phyloP scores from a whole-genome alignment of 1,140 invertebrate genomes.

The Sinella curviseta region DNA sequence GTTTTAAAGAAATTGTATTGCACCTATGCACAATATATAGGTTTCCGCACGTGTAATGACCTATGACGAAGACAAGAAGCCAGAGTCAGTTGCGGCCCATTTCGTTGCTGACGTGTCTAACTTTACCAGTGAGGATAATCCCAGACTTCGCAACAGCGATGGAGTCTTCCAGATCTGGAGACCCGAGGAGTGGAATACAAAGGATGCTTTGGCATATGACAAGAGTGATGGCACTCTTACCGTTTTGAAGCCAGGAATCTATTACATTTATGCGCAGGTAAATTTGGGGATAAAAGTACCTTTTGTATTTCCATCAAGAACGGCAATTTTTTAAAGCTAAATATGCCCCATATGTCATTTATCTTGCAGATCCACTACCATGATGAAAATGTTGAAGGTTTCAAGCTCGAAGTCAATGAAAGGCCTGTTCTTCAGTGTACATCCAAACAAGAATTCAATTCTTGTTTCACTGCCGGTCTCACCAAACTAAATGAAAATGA shows the following conservation, averaged over 20 bases:
- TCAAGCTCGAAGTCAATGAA: background rate
- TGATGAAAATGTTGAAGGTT: conserved; percentile 17
- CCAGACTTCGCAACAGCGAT: conserved; percentile 8
- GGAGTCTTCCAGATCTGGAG: conserved; percentile 25
- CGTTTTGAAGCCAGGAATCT: background rate
- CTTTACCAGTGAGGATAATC: conserved; percentile 10
- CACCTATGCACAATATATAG: background rate
- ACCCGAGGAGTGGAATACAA: background rate
- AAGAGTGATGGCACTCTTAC: background rate
- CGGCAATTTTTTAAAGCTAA: background rate
- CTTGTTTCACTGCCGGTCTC: conserved; percentile 23
- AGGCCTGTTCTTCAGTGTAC: conserved; percentile 14
- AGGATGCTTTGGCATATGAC: background rate
- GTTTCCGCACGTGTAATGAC: background rate
- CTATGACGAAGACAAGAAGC: background rate
- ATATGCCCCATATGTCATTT: background rate
- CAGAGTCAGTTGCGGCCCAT: conserved; percentile 7
- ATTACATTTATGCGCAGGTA: conserved; percentile 23
- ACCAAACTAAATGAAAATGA: background rate
- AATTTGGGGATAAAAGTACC: background rate
- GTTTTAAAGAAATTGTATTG: background rate
- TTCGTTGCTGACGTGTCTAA: conserved; percentile 24
- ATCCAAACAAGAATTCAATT: conserved; percentile 13
- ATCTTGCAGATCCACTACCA: conserved; percentile 21
- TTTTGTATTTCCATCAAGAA: background rate